These are phyloP conservation scores for Parapsyche elsis DNA, from an alignment of 1,140 invertebrate species.

Conservation along the genomic window DNA sequence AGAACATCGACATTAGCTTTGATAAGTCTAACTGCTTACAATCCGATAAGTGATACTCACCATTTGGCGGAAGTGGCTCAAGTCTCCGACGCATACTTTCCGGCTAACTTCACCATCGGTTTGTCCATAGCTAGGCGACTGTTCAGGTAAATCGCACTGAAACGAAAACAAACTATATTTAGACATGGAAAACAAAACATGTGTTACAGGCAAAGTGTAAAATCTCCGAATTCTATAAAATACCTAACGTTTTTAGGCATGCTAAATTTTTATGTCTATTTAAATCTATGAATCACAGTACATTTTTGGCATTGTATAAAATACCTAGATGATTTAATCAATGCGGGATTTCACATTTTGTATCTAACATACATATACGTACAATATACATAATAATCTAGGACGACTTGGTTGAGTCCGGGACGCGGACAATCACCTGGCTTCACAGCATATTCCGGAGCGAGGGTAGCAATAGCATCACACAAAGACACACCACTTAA, in stretches of 20 bases:
- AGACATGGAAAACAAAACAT: no score
- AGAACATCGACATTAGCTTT: conserved; percentile 52
- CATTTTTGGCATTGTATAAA: no score
- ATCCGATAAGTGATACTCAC: conserved; percentile 46
- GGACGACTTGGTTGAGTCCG: conserved; percentile 47
- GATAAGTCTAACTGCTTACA: conserved; percentile 46
- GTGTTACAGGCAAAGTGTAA: no score
- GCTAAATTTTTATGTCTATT: no score
- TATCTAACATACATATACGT: not conserved
- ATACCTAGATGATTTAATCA: no score
- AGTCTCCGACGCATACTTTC: conserved; percentile 51
- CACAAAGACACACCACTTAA: conserved; percentile 14
- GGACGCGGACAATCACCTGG: conserved; percentile 39
- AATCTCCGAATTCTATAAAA: no score
- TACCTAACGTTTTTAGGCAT: no score
- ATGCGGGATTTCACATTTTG: not conserved
- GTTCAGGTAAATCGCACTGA: conserved; percentile 37
- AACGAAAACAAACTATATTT: no score
- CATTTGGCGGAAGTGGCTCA: conserved; percentile 52
- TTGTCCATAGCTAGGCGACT: conserved; percentile 32
- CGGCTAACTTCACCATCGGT: conserved; percentile 48
- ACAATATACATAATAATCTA: no score
- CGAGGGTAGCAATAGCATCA: conserved; percentile 29
- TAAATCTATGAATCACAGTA: no score
- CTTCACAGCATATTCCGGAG: conserved; percentile 47